Percentiles rank a stretch among this genome's conserved stretches.
Evolutionary conservation across 2,113 vertebrate species (phyloP).

Genomic region (Tyrannus savana): DNA sequence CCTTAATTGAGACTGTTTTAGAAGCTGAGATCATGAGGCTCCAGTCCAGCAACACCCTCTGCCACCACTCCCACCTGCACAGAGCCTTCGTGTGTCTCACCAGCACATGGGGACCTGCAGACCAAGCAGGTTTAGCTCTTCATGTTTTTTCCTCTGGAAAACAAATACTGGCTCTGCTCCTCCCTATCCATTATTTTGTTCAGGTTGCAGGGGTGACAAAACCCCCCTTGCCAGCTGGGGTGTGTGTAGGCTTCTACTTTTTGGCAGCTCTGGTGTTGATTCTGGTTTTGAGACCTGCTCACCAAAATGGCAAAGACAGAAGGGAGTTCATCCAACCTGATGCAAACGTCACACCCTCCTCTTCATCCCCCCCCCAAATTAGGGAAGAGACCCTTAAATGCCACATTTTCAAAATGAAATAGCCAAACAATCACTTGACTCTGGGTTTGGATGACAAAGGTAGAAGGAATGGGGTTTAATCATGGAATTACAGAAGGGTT

Average conservation of each 20-base stretch:
- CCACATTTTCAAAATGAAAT: neutral
- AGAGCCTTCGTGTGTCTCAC: neutral
- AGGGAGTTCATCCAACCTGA: rapidly evolving
- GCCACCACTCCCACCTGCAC: neutral
- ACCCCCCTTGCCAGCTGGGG: neutral
- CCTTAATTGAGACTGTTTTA: neutral
- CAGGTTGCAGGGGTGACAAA: neutral
- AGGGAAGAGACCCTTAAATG: neutral
- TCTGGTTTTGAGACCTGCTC: neutral
- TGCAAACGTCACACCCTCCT: neutral
- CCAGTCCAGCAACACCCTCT: neutral
- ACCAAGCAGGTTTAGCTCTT: neutral
- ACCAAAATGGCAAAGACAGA: rapidly evolving
- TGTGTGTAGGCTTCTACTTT: neutral
- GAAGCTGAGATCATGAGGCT: neutral
- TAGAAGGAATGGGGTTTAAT: neutral
- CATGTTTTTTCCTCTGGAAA: neutral
- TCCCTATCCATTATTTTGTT: neutral
- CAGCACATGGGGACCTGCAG: neutral
- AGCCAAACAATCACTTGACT: neutral
- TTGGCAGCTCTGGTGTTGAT: neutral
- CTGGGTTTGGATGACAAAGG: neutral
- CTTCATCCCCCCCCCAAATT: no score
- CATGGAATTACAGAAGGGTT: neutral
- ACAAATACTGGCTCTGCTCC: neutral